Percentiles rank a stretch among this genome's conserved stretches.
Conservation (phyloP, 2,888 invertebrate genomes). For the Synanthedon tipuliformis region DNA sequence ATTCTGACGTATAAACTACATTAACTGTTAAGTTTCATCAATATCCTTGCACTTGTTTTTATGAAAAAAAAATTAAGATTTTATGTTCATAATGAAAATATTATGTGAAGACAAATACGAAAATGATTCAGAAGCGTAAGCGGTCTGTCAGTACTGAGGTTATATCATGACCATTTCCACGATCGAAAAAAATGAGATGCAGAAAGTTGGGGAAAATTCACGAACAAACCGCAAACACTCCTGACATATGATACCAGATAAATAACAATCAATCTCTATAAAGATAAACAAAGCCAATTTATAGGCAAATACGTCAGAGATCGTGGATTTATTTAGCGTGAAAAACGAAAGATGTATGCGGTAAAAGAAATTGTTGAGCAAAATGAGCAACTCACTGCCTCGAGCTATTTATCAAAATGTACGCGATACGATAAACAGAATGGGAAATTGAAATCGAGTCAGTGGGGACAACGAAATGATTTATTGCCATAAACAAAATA, state of each 20-base stretch:
- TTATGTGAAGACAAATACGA: too few relatives aligned
- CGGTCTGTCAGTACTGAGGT: too few relatives aligned
- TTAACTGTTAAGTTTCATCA: too few relatives aligned
- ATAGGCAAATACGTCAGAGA: conserved; percentile 49
- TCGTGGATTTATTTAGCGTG: conserved; percentile 60
- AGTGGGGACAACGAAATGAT: conserved; percentile 57
- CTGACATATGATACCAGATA: conserved; percentile 35
- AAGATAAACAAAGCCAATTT: conserved; percentile 56
- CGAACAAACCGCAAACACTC: conserved; percentile 8
- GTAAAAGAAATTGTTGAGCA: conserved; percentile 38
- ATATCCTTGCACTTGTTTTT: too few relatives aligned
- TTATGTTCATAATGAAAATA: too few relatives aligned
- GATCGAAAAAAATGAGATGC: too few relatives aligned
- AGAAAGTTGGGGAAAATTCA: not conserved
- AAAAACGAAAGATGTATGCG: conserved; percentile 38
- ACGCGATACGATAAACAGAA: conserved; percentile 66
- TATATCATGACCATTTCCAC: too few relatives aligned
- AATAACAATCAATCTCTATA: conserved; percentile 45
- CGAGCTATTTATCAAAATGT: conserved; percentile 63
- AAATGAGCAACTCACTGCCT: conserved; percentile 44
- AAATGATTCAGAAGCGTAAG: too few relatives aligned
- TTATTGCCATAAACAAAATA: conserved; percentile 66
- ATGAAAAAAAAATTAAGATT: too few relatives aligned
- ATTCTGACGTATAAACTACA: too few relatives aligned
- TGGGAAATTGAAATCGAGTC: conserved; percentile 67